phyloP scores from a whole-genome alignment of 1,140 invertebrate genomes.

The Hylaeus anthracinus region DNA sequence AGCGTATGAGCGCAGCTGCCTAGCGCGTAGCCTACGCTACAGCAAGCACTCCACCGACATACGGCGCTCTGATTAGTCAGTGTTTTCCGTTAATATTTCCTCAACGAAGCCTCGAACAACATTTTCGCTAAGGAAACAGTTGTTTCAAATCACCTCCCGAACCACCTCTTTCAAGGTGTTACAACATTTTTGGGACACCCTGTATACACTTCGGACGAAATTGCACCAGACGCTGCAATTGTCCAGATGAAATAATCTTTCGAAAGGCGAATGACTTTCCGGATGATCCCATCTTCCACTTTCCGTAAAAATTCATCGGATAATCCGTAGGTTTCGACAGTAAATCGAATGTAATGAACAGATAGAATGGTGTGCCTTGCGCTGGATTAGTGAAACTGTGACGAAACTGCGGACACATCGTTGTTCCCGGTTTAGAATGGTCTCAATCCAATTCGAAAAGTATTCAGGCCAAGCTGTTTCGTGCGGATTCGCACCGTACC shows the following conservation, averaged over 20 bases:
- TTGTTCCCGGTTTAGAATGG: constrained; percentile 51
- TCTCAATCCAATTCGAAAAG: constrained; percentile 71
- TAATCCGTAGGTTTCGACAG: constrained; percentile 41
- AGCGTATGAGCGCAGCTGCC: too few relatives aligned
- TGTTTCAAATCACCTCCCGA: too few relatives aligned
- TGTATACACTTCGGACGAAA: too few relatives aligned
- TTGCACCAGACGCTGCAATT: neutral
- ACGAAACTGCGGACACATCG: constrained; percentile 37
- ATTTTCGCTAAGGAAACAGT: too few relatives aligned
- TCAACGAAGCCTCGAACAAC: too few relatives aligned
- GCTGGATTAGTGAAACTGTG: constrained; percentile 44
- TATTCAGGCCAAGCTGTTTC: constrained; percentile 72
- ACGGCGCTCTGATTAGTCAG: too few relatives aligned
- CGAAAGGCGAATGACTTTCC: constrained; percentile 37
- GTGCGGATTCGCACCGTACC: constrained; percentile 72
- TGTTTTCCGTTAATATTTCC: too few relatives aligned
- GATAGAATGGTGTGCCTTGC: constrained; percentile 6
- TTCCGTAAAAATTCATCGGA: constrained; percentile 8
- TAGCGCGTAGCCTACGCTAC: too few relatives aligned
- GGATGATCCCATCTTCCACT: constrained; percentile 11
- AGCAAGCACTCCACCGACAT: too few relatives aligned
- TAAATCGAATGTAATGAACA: constrained; percentile 13
- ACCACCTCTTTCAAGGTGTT: too few relatives aligned
- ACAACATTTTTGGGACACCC: too few relatives aligned
- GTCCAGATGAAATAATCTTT: neutral